Base-by-base conservation (phyloP, 2,113 vertebrate species). In the Picathartes gymnocephalus region DNA sequence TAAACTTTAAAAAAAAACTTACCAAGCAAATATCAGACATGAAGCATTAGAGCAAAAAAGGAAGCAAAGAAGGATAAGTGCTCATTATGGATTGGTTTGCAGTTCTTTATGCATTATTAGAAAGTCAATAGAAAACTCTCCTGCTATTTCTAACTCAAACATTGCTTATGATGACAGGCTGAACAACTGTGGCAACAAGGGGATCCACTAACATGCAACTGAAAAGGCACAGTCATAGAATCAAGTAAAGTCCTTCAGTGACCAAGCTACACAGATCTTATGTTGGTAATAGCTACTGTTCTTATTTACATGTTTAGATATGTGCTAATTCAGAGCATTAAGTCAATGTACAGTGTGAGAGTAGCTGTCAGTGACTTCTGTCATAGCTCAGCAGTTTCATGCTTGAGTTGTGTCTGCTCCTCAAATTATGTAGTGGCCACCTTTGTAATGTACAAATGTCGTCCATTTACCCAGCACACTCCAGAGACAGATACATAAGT, bases 91-190 rank as follows among this genome's bases (percentile, higher is more conserved):
- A 93, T 96, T 96, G 62, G 47, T 81, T 94, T 96, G 81, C 78
- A 62, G 66, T 70, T 93, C 68, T 86, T 97, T 90, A 45, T 76
- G 73, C 93, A 85, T 88, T 92, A 95, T 71, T 81, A 88, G 95
- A 69, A 81, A 93, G 93, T 96, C 62, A 0, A 86, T 69, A 92
- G 66, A 73, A 92, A 97, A 93, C 53, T 86, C 74, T 95, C 50
- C 54, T 93, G 76, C 83, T 79, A 44, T 88, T 96, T 92, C 73
- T 91, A 92, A 96, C 54, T 91, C 66, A 95, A 97, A 62, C 73
- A 81, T 79, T 10, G 79, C 77, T 96, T 94, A 70, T 21, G 53
- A 71, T 92, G 93, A 95, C 82, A 97, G 83, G 54, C 30, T 90
- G 68, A 94, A 71, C 64, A 88, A 12, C 50, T 72, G 17, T 48